Base-by-base conservation (phyloP, 2,888 invertebrate species). In the Eristalinus sepulchralis region DNA sequence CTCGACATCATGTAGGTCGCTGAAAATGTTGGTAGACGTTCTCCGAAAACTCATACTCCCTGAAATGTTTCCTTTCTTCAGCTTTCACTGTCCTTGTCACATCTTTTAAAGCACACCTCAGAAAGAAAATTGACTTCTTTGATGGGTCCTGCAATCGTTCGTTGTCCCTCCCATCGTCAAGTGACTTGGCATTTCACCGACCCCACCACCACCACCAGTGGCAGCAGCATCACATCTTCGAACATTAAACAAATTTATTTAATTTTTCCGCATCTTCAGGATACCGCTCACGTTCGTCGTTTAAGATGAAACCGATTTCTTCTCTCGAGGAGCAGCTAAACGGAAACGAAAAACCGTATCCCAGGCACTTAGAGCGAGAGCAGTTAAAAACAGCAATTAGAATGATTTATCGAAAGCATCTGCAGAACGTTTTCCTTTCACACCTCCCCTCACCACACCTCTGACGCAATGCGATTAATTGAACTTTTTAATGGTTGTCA, bases 341-440 rank as follows among this genome's bases (percentile, higher is more conserved):
- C 10, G 27, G 17, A 47, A 66, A 47, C 33, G 11, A 39, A 77
- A 47, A 22, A 47, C 39, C 27, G 39, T 17, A 31, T 10, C 68
- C n/a, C 17, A 5, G 68, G 20, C 33, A 24, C 59, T 71, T 62
- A 24, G 17, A 34, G 8, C 47, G 31, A 20, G 20, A 73, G 20
- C 79, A 70, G 59, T 79, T 79, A 66, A 59, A 62, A 31, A 5
- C 64, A 80, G 81, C 72, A 76, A 81, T 84, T 81, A 84, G 76
- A 72, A 81, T 72, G 84, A 84, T 84, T 84, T 84, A 81, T 81
- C 57, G 47, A 13, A 62, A 39, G 13, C 10, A 62, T 84, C 59
- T 47, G 47, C 17, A 6, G 47, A 47, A 17, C 47, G 17, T 47
- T 47, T 47, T 47, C 47, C n/a, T 47, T 47, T 47, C 17, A 47